A percentile compares a stretch with the other conserved stretches of the same genome.
Conservation (phyloP, 1,140 invertebrate species). For the Drosophila rufa region DNA sequence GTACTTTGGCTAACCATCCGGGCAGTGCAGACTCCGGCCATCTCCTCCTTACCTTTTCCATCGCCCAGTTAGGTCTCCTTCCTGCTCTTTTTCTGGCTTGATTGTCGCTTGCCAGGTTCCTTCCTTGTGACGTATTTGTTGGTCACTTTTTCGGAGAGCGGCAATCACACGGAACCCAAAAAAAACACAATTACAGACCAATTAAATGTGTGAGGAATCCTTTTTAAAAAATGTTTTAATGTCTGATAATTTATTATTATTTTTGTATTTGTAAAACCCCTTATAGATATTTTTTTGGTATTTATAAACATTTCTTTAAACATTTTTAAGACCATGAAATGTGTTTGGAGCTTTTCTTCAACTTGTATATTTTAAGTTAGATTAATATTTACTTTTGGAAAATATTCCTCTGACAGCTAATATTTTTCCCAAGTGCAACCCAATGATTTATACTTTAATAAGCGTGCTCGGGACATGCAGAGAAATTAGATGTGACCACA, state of each 20-base stretch:
- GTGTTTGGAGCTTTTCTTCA: neutral
- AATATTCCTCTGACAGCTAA: neutral
- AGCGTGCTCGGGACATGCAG: slow-evolving; percentile 69
- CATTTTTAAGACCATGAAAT: too few species aligned
- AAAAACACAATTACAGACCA: neutral
- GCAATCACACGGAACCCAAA: slow-evolving; percentile 4
- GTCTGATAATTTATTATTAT: too few species aligned
- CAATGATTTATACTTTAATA: slow-evolving; percentile 82
- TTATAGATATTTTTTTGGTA: too few species aligned
- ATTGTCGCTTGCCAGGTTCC: slow-evolving; percentile 40
- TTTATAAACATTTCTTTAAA: too few species aligned
- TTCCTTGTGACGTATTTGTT: slow-evolving; percentile 55
- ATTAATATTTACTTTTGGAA: neutral
- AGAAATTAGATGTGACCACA: slow-evolving; percentile 72
- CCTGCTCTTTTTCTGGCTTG: slow-evolving; percentile 12
- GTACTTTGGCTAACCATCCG: slow-evolving; percentile 67
- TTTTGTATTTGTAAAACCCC: too few species aligned
- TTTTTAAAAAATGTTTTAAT: neutral
- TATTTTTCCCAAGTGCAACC: slow-evolving; percentile 20
- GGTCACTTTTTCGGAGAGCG: slow-evolving; percentile 40
- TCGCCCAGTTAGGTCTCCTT: neutral
- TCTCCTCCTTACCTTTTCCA: slow-evolving; percentile 19
- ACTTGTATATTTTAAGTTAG: neutral
- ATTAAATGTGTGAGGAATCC: neutral
- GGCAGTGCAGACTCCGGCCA: slow-evolving; percentile 15